phyloP scores from a whole-genome alignment of 2,797 vertebrate species.

The Malurus leucopterus region DNA sequence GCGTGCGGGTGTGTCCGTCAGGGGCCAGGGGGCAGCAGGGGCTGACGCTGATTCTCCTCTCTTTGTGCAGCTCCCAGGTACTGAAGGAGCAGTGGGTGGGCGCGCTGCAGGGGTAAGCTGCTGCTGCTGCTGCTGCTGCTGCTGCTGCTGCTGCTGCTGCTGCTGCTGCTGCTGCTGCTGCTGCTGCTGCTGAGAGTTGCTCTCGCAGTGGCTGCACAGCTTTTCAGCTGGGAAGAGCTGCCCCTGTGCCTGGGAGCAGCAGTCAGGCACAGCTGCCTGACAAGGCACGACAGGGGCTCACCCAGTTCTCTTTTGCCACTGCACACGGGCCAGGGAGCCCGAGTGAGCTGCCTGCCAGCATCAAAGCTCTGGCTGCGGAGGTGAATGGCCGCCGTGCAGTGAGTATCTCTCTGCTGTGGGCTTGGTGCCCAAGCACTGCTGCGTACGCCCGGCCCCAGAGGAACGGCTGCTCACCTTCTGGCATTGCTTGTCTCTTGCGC shows the following conservation, averaged over 20 bases:
- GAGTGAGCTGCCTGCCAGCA: fast-evolving
- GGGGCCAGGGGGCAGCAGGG: too few species aligned
- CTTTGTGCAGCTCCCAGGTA: background rate
- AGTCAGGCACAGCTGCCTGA: fast-evolving
- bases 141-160: background rate
- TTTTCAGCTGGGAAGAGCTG: too few species aligned
- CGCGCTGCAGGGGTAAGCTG: background rate
- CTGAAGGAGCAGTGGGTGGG: too few species aligned
- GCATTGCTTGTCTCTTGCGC: background rate
- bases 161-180: background rate
- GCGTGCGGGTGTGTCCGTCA: too few species aligned
- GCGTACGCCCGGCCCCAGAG: fast-evolving
- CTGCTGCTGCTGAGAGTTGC: background rate
- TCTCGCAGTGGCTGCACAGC: fast-evolving
- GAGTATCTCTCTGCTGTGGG: background rate
- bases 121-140: background rate
- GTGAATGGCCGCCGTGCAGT: fast-evolving
- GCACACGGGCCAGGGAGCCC: background rate
- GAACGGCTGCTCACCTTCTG: background rate
- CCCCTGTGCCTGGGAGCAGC: fast-evolving
- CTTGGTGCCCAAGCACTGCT: background rate
- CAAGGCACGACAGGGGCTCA: background rate
- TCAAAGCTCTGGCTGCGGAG: background rate
- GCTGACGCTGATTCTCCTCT: background rate
- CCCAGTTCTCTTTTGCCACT: background rate